Conservation (phyloP, 2,113 vertebrate species). For the Oxyruncus cristatus region DNA sequence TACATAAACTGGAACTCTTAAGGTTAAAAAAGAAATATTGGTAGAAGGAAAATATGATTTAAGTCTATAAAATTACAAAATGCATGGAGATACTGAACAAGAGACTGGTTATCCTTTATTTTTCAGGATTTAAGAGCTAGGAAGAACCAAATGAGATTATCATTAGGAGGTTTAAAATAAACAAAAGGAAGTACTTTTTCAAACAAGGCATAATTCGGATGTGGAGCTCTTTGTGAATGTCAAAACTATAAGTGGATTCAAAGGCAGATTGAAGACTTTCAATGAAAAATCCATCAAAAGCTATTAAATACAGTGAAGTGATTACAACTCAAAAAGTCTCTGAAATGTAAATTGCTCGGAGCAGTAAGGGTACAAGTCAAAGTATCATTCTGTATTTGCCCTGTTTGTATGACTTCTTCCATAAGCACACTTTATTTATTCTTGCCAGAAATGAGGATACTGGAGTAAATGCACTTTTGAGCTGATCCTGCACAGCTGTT, state of each 20-base stretch:
- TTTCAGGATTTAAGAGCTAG: neutral
- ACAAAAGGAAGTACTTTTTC: constrained; percentile 40
- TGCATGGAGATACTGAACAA: neutral
- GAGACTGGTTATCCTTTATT: neutral
- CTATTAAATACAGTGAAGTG: neutral
- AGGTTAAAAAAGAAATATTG: neutral
- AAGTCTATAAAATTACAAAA: neutral
- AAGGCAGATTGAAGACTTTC: constrained; percentile 2
- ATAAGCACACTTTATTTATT: neutral
- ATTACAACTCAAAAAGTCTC: neutral
- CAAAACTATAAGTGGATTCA: constrained; percentile 21
- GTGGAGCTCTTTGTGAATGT: neutral
- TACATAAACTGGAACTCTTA: neutral
- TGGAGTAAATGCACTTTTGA: neutral
- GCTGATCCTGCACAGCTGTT: neutral
- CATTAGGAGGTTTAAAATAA: neutral
- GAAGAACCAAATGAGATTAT: constrained; percentile 31
- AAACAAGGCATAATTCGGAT: constrained; percentile 24
- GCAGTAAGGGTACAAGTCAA: neutral
- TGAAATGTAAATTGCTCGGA: neutral
- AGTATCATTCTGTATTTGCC: neutral
- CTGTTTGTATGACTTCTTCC: neutral
- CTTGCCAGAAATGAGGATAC: neutral
- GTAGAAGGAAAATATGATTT: neutral
- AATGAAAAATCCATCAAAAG: constrained; percentile 10